phyloP scores from a whole-genome alignment of 2,888 invertebrate species.

The Perdita meconis region DNA sequence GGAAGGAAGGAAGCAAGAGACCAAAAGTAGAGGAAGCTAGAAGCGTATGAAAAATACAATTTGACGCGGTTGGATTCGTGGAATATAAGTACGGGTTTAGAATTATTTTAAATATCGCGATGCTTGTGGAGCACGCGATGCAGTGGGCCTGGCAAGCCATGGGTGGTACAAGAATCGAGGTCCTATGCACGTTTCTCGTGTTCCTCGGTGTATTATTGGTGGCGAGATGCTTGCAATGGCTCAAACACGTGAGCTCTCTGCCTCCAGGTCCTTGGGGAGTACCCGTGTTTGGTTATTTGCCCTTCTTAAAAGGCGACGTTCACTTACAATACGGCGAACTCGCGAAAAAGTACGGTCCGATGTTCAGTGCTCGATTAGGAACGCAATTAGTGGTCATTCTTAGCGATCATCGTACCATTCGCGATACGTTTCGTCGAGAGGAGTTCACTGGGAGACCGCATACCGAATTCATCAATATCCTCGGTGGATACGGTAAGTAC shows the following conservation, averaged over 20 bases:
- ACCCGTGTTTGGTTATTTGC: slow-evolving; percentile 93
- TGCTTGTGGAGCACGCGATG: slow-evolving; percentile 77
- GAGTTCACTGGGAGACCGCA: slow-evolving; percentile 95
- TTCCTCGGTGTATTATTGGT: slow-evolving; percentile 84
- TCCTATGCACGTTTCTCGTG: slow-evolving; percentile 83
- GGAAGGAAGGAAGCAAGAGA: too few relatives aligned
- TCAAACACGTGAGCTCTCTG: slow-evolving; percentile 84
- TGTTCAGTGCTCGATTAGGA: slow-evolving; percentile 93
- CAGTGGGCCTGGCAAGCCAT: slow-evolving; percentile 74
- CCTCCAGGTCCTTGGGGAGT: slow-evolving; percentile 96
- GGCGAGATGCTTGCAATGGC: slow-evolving; percentile 82
- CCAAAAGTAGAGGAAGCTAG: too few relatives aligned
- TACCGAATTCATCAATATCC: slow-evolving; percentile 93
- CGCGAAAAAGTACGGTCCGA: slow-evolving; percentile 91
- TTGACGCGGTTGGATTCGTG: neutral
- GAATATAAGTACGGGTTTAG: neutral
- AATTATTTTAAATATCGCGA: slow-evolving; percentile 44
- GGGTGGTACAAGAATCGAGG: slow-evolving; percentile 71
- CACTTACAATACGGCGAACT: slow-evolving; percentile 92
- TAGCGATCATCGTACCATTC: slow-evolving; percentile 93
- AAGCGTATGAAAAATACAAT: too few relatives aligned
- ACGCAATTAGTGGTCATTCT: slow-evolving; percentile 93
- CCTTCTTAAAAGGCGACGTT: slow-evolving; percentile 90
- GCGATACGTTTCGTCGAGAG: slow-evolving; percentile 93
- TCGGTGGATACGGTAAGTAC: slow-evolving; percentile 95